A percentile compares a stretch with the other conserved stretches of the same genome.
Evolutionary conservation across 1,140 invertebrate genomes (phyloP).

Genomic region (Polypedilum pembai): DNA sequence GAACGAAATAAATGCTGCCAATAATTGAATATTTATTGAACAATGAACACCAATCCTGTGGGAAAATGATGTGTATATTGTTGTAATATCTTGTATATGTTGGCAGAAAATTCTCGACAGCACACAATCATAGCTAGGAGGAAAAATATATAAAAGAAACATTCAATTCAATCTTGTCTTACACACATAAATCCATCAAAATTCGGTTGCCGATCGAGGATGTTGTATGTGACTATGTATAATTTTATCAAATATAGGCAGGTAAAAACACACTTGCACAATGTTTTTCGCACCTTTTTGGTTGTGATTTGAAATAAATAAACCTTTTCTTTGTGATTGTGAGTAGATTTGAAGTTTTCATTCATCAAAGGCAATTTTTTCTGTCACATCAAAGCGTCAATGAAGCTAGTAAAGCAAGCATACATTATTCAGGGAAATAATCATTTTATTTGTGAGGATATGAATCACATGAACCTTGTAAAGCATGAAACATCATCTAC

Average conservation of each 20-base stretch:
- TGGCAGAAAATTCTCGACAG: too few relatives aligned
- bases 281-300: background rate
- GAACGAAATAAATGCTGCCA: conserved; percentile 6
- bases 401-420: background rate
- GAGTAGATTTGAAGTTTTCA: too few relatives aligned
- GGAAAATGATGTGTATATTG: conserved; percentile 19
- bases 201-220: background rate
- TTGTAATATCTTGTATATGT: conserved; percentile 20
- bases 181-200: conserved; percentile 28
- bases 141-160: conserved; percentile 4
- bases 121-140: background rate
- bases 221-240: too few relatives aligned
- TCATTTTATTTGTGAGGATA: background rate
- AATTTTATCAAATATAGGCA: too few relatives aligned
- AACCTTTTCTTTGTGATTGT: too few relatives aligned
- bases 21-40: conserved; percentile 29
- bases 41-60: conserved; percentile 9
- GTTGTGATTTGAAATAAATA: too few relatives aligned
- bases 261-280: too few relatives aligned
- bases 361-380: too few relatives aligned
- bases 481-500: conserved; percentile 1
- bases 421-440: conserved; percentile 13
- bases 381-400: background rate
- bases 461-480: background rate
- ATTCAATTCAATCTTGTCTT: conserved; percentile 27